Evolutionary conservation across 2,113 vertebrate genomes (phyloP), one percentile per base, ranked within the genome.

Genomic region (Collichthys lucidus): DNA sequence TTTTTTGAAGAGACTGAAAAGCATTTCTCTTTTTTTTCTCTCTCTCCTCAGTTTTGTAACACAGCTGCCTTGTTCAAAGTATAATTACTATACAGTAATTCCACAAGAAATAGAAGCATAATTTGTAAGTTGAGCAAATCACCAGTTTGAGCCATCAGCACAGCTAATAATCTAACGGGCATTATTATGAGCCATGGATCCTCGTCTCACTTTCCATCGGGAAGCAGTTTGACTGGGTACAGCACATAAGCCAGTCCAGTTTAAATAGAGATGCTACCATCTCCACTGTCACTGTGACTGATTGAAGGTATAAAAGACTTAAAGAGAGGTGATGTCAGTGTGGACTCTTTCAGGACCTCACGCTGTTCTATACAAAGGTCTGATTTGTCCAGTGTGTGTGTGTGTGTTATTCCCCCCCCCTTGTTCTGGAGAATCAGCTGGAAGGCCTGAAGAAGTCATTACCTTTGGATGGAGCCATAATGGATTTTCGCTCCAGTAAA

Each of bases 361-460:
- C 12, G 31, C 79, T 85, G 79, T 24, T 86, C 46, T 55, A 50
- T 79, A 82, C 88, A 92, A 90, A 83, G 82, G 77, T 77, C 79
- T 88, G 88, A 88, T 86, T 87, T 79, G 86, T 87, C 69, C 85
- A 20, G 9, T 15, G 42, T 84, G 60, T 71, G 52, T 69, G 62
- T 74, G n/a, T 60, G 22, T 49, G n/a, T 82, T 68, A 79, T 89
- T 74, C 31, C 72, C 76, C 82, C 66, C 74, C 74, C 79, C 68
- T 71, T 90, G 81, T 82, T 89, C 70, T 85, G 84, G 72, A 87
- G 92, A 90, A 94, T 93, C 91, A 94, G 92, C 89, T 91, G 89
- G 87, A 91, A 89, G 89, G 91, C 86, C 80, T 90, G 85, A 85
- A 91, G 88, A 94, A 94, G 91, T 93, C 93, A 94, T 94, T 94